These are phyloP conservation scores for Maconellicoccus hirsutus DNA, from an alignment of 1,140 invertebrate genomes.

Conservation along the genomic window DNA sequence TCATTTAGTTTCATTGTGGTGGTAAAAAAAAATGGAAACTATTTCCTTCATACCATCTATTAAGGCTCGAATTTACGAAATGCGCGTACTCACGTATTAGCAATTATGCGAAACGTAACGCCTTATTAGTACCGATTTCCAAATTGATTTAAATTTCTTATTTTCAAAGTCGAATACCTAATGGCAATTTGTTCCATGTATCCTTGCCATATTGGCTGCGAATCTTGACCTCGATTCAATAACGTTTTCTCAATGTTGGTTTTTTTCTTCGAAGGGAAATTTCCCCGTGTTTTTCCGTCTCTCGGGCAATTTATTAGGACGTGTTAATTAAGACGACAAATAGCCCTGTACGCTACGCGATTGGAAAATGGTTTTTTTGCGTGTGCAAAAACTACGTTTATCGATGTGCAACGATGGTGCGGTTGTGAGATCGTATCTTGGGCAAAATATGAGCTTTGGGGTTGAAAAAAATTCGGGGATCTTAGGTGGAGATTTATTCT, in stretches of 20 bases:
- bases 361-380: too few relatives aligned
- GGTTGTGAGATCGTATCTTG: too few relatives aligned
- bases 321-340: too few relatives aligned
- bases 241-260: neutral
- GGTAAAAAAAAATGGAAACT: neutral
- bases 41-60: too few relatives aligned
- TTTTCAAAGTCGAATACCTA: neutral
- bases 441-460: too few relatives aligned
- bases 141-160: neutral
- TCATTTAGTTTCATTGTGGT: neutral
- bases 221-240: neutral
- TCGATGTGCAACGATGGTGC: too few relatives aligned
- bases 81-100: neutral
- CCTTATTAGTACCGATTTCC: conserved; percentile 8
- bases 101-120: neutral
- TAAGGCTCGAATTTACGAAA: neutral
- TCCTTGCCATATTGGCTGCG: neutral
- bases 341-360: too few relatives aligned
- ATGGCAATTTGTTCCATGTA: conserved; percentile 3
- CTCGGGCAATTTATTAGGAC: too few relatives aligned
- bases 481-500: too few relatives aligned
- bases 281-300: too few relatives aligned
- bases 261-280: neutral
- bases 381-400: too few relatives aligned
- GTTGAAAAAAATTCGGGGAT: too few relatives aligned